Conservation (phyloP, 2,113 vertebrate species). For the Hemibagrus wyckioides region DNA sequence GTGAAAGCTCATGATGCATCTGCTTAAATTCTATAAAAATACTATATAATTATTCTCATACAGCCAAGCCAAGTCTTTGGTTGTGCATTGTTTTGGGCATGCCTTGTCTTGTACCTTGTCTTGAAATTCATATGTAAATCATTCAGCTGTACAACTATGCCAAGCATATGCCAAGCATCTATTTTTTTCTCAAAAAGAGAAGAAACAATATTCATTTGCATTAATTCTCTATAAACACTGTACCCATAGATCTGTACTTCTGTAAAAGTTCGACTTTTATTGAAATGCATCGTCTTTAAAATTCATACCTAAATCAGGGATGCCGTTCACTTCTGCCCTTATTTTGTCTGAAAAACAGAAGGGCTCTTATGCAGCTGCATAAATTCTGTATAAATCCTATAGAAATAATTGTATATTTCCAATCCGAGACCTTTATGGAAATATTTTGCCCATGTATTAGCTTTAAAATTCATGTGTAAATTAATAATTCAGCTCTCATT, state of each 20-base stretch:
- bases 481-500: too few species aligned
- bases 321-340: too few species aligned
- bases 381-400: too few species aligned
- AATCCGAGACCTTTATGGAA: too few species aligned
- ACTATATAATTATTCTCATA: constrained; percentile 15
- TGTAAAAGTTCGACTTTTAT: neutral
- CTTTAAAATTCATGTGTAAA: too few species aligned
- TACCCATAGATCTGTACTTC: neutral
- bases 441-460: too few species aligned
- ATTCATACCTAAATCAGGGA: neutral
- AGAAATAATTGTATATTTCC: too few species aligned
- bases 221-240: neutral
- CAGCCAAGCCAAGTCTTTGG: neutral
- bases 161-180: neutral
- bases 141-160: neutral
- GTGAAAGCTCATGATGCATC: neutral
- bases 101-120: neutral
- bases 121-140: neutral
- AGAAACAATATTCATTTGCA: neutral
- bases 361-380: too few species aligned
- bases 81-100: neutral
- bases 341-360: too few species aligned
- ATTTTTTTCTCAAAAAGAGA: neutral
- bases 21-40: neutral
- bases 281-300: neutral